phyloP scores from a whole-genome alignment of 2,797 vertebrate genomes.

The Serranus cabrilla region DNA sequence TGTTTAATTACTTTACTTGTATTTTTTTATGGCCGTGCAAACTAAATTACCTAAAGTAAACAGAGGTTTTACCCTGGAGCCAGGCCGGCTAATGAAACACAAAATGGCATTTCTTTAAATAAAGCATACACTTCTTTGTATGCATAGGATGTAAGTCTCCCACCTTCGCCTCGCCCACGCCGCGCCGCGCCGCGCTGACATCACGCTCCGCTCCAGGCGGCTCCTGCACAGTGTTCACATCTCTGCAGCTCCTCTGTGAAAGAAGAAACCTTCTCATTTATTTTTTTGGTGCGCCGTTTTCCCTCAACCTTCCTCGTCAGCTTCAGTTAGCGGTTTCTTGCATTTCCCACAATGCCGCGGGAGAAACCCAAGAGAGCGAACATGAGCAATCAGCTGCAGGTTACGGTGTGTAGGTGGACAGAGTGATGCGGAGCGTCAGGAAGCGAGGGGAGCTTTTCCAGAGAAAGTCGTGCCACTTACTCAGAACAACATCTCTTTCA shows the following conservation, averaged over 20 bases:
- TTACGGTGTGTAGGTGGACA: conserved; percentile 46
- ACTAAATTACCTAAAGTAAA: conserved; percentile 42
- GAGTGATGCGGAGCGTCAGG: conserved; percentile 11
- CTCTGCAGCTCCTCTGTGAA: not conserved
- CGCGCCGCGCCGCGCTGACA: conserved; percentile 37
- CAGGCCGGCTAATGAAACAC: not conserved
- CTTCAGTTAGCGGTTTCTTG: conserved; percentile 16
- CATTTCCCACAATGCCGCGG: conserved; percentile 46
- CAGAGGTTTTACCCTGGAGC: not conserved
- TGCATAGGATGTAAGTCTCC: conserved; percentile 25
- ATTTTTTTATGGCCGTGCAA: conserved; percentile 9
- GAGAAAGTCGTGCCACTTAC: conserved; percentile 12
- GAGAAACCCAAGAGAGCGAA: conserved; percentile 20
- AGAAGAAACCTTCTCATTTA: not conserved
- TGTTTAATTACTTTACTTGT: conserved; percentile 59
- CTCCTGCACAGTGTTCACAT: not conserved
- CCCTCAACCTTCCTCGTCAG: conserved; percentile 25
- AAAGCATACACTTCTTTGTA: too few species aligned
- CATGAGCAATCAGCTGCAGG: conserved; percentile 26
- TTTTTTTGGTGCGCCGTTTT: not conserved
- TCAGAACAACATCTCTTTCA: not conserved
- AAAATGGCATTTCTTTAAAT: conserved; percentile 21
- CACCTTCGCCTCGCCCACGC: conserved; percentile 27
- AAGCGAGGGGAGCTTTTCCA: conserved; percentile 2
- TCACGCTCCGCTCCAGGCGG: conserved; percentile 31